Base-by-base conservation (phyloP, 2,797 vertebrate species). In the Anguilla obscura region DNA sequence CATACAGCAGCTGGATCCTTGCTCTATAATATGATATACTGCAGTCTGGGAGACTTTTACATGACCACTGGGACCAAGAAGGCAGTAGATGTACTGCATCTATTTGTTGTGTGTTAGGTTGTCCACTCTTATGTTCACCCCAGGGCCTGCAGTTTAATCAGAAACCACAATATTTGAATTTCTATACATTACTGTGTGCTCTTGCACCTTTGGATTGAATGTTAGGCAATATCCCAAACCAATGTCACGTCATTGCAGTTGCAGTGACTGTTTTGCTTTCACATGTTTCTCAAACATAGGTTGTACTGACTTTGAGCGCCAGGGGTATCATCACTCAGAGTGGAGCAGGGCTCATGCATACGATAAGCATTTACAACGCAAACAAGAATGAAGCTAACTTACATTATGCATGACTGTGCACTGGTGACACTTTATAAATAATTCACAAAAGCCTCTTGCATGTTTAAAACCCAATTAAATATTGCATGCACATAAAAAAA, bases 1-100 rank as follows among this genome's bases (percentile, higher is more conserved):
- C 86, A 89, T 91, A 90, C 91, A 92, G 87, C 92, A 90, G 90
- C 89, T 88, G 92, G 88, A 80, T 45, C 54, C 86, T 87, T 88
- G 88, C 83, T 89, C 85, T 85, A 33, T 88, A 71, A 88, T 87
- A 86, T 86, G 89, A 91, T 89, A 90, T 89, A 86, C 87, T 54
- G 71, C 85, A 87, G 86, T 86, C 83, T 87, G 88, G 84, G 71
- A 89, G 87, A 88, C 90, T 88, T 91, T 91, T 89, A 89, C 89
- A 86, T 30, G 87, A 85, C 90, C 89, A 14, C 52, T 52, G 91
- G 87, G 90, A 88, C 36, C n/a, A 60, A 52, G 12, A 12, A 7
- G 30, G 24, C 30, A 84, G 83, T 3, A 85, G n/a, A 66, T 66
- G 56, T 69, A 21, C 80, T n/a, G 86, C 86, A 66, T 83, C 76